A percentile compares a stretch with the other conserved stretches of the same genome.
Evolutionary conservation across 1,140 invertebrate species (phyloP).

Genomic region (Caligus rogercresseyi): DNA sequence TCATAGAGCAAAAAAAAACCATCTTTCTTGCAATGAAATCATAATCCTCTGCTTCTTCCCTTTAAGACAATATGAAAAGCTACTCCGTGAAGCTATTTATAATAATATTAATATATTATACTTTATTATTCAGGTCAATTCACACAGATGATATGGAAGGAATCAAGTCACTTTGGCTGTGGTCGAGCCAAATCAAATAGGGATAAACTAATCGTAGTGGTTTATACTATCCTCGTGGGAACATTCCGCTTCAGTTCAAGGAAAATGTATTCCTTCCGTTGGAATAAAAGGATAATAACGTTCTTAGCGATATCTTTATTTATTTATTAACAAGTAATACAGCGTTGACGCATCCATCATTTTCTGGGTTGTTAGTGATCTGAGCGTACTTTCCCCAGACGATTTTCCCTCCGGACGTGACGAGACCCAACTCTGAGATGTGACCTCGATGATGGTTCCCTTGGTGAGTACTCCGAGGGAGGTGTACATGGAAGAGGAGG

Average conservation of each 20-base stretch:
- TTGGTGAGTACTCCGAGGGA: constrained; percentile 96
- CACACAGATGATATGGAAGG: background rate
- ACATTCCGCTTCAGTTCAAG: background rate
- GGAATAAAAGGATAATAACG: background rate
- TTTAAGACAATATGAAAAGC: too few species aligned
- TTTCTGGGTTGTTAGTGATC: constrained; percentile 98
- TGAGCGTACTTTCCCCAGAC: constrained; percentile 99
- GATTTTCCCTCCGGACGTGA: constrained; percentile 96
- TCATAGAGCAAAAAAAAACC: too few species aligned
- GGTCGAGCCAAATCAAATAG: background rate
- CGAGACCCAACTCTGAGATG: constrained; percentile 93
- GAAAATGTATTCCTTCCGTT: background rate
- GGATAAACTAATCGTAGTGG: background rate
- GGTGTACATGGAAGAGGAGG: constrained; percentile 90
- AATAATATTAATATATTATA: too few species aligned
- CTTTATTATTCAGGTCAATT: background rate
- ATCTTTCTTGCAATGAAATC: too few species aligned
- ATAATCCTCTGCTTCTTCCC: too few species aligned
- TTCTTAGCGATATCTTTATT: background rate
- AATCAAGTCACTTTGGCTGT: background rate
- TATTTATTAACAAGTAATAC: constrained; percentile 70
- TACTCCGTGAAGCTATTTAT: too few species aligned
- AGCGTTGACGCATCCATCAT: constrained; percentile 99
- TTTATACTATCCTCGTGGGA: background rate
- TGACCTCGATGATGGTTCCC: constrained; percentile 90